Percentiles rank a stretch among this genome's conserved stretches.
Conservation (phyloP, 2,888 invertebrate species). For the Oscheius sp. region DNA sequence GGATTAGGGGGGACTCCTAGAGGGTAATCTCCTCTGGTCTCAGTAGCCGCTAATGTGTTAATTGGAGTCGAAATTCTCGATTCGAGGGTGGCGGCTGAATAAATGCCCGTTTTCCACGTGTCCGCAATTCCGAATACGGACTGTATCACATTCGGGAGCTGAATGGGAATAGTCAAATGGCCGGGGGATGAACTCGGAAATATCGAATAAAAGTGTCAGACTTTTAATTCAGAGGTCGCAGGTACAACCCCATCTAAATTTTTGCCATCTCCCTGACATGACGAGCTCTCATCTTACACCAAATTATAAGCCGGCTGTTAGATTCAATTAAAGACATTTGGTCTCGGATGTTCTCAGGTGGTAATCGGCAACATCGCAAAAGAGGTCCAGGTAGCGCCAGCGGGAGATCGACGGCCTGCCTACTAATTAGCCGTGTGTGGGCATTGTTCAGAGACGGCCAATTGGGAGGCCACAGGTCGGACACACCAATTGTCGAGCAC, state of each 20-base stretch:
- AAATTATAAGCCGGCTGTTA: background rate
- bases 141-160: slow-evolving; percentile 13
- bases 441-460: slow-evolving; percentile 35
- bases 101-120: slow-evolving; percentile 31
- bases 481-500: slow-evolving; percentile 1
- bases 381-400: slow-evolving; percentile 30
- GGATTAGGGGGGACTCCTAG: background rate
- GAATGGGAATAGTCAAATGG: background rate
- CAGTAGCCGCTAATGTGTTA: slow-evolving; percentile 7
- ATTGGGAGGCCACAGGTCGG: slow-evolving; percentile 39
- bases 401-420: slow-evolving; percentile 33
- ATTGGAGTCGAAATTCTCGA: background rate
- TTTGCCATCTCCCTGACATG: no score
- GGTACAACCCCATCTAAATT: background rate
- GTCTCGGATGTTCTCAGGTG: slow-evolving; percentile 32
- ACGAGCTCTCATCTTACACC: no score
- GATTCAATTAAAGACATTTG: background rate
- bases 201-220: no score
- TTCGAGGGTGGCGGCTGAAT: slow-evolving; percentile 8
- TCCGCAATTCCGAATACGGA: slow-evolving; percentile 22
- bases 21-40: background rate
- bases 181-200: background rate
- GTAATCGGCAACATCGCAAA: slow-evolving; percentile 21
- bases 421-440: slow-evolving; percentile 36
- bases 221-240: no score